phyloP scores from a whole-genome alignment of 2,113 vertebrate genomes.

The Taurulus bubalis region DNA sequence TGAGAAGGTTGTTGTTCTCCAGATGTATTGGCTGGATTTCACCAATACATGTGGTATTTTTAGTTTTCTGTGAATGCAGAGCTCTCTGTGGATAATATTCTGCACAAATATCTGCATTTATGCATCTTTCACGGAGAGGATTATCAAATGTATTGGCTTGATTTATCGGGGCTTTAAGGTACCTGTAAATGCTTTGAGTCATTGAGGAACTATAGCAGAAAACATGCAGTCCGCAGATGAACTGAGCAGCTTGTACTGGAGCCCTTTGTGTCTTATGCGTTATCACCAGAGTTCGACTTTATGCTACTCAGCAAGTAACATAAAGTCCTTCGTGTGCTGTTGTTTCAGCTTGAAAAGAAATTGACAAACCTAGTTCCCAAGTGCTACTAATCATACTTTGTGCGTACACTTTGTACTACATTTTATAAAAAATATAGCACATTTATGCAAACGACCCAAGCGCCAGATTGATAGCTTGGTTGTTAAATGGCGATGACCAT shows the following conservation, averaged over 20 bases:
- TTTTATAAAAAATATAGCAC: slow-evolving; percentile 17
- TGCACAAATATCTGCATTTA: neutral
- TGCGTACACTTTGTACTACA: slow-evolving; percentile 1
- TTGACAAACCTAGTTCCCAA: neutral
- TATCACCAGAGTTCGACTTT: slow-evolving; percentile 12
- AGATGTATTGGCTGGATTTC: neutral
- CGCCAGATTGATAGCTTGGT: neutral
- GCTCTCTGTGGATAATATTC: slow-evolving; percentile 16
- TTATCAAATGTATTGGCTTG: slow-evolving; percentile 14
- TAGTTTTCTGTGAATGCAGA: slow-evolving; percentile 17
- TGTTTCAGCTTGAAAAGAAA: slow-evolving; percentile 2
- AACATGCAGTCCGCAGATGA: slow-evolving; percentile 12
- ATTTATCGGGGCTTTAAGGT: slow-evolving; percentile 17
- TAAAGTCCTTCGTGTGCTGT: neutral
- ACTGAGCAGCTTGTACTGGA: neutral
- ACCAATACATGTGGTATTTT: neutral
- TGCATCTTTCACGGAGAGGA: slow-evolving; percentile 9
- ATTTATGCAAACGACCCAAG: slow-evolving; percentile 11
- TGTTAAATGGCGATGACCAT: slow-evolving; percentile 20
- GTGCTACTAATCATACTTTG: neutral
- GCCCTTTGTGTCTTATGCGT: slow-evolving; percentile 22
- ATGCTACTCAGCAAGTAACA: neutral
- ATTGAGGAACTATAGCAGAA: slow-evolving; percentile 9
- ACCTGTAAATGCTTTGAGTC: neutral
- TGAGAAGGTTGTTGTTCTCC: neutral